Evolutionary conservation across 2,113 vertebrate genomes (phyloP).

Genomic region (Chroicocephalus ridibundus): DNA sequence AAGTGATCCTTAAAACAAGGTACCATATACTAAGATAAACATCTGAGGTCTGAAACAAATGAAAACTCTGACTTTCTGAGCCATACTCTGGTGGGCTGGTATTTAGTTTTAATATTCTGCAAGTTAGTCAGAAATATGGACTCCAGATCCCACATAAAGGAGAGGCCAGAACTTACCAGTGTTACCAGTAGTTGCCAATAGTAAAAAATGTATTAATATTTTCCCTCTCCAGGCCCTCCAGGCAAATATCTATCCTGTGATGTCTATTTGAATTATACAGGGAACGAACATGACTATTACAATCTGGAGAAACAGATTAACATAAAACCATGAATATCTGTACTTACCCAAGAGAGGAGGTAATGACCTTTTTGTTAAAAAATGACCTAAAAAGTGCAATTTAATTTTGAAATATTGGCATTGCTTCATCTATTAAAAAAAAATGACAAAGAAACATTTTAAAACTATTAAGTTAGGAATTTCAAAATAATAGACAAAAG

Average conservation of each 20-base stretch:
- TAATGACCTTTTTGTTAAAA: not conserved
- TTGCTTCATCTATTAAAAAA: not conserved
- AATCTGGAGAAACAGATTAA: not conserved
- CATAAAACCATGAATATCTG: not conserved
- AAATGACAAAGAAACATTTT: not conserved
- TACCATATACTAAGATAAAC: not conserved
- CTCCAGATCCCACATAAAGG: not conserved
- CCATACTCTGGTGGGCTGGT: not conserved
- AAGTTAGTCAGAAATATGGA: not conserved
- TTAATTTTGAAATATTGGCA: not conserved
- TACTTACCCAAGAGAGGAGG: not conserved
- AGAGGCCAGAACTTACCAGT: not conserved
- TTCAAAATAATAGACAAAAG: not conserved
- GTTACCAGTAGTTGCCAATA: not conserved
- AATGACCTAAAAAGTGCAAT: not conserved
- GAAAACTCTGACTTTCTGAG: not conserved
- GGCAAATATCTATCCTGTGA: not conserved
- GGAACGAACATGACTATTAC: not conserved
- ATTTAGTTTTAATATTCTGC: not conserved
- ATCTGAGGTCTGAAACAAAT: not conserved
- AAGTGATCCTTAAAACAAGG: not conserved
- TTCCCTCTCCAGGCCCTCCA: not conserved
- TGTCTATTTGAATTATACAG: not conserved
- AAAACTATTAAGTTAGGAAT: not conserved
- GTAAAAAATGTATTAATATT: slow-evolving; percentile 1